These are phyloP conservation scores for Drosophila mojavensis DNA, from an alignment of 1,140 invertebrate genomes.

Conservation along the genomic window DNA sequence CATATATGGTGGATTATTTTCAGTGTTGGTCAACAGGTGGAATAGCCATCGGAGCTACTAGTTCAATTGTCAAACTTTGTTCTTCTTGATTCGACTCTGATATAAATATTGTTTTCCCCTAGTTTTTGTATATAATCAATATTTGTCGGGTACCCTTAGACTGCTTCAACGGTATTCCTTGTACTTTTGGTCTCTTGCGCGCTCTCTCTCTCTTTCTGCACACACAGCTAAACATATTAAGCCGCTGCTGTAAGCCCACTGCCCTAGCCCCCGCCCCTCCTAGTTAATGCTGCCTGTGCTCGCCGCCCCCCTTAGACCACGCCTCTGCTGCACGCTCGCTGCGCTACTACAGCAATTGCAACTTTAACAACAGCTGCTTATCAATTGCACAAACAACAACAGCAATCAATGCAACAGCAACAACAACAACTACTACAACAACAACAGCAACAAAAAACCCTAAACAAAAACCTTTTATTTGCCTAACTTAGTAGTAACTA, in stretches of 20 bases:
- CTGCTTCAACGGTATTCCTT: conserved; percentile 5
- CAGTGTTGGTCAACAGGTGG: neutral
- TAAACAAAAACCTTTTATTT: conserved; percentile 9
- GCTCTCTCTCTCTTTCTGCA: neutral
- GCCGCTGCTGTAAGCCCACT: conserved; percentile 5
- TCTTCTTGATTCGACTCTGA: neutral
- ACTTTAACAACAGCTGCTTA: conserved; percentile 53
- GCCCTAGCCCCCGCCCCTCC: neutral
- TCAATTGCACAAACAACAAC: conserved; percentile 57
- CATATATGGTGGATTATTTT: conserved; percentile 14
- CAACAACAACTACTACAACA: conserved; percentile 28
- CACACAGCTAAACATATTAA: conserved; percentile 1
- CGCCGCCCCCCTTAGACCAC: conserved; percentile 14
- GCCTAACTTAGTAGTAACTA: conserved; percentile 53
- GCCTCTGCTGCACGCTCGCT: conserved; percentile 47
- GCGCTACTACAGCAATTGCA: conserved; percentile 36
- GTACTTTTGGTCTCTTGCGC: too few species aligned
- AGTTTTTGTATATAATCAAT: conserved; percentile 11
- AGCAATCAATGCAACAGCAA: conserved; percentile 27
- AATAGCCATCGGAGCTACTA: neutral
- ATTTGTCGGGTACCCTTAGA: neutral
- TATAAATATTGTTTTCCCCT: neutral
- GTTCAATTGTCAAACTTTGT: neutral
- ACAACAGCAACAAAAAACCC: conserved; percentile 8
- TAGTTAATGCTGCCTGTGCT: conserved; percentile 8